A percentile compares a stretch with the other conserved stretches of the same genome.
Evolutionary conservation across 2,797 vertebrate genomes (phyloP).

Genomic region (Uromys caudimaculatus): DNA sequence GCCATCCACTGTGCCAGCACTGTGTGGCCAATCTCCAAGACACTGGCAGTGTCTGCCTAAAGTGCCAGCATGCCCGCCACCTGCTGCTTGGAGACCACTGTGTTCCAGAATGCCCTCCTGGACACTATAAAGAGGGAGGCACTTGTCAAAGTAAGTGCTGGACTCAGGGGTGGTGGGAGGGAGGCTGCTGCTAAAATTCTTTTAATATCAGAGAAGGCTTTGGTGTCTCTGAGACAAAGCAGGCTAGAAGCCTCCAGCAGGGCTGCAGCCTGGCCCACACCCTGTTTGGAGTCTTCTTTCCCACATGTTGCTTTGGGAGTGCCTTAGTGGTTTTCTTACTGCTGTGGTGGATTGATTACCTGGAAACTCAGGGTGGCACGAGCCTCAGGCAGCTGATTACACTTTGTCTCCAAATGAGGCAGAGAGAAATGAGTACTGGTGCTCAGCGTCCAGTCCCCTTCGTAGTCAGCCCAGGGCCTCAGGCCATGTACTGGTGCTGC

Average conservation of each 20-base stretch:
- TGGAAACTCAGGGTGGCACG: background rate
- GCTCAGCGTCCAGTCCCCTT: background rate
- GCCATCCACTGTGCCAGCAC: slow-evolving; percentile 91
- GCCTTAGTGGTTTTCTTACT: background rate
- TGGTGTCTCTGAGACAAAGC: accelerated
- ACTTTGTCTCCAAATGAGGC: background rate
- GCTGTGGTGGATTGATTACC: background rate
- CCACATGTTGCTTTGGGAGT: background rate
- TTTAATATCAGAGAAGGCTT: background rate
- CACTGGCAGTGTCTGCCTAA: slow-evolving; percentile 91
- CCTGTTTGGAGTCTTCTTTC: background rate
- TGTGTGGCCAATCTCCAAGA: slow-evolving; percentile 91
- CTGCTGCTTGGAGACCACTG: slow-evolving; percentile 93
- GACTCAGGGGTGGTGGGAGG: too few species aligned
- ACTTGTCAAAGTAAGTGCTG: slow-evolving; percentile 89
- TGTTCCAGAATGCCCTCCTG: slow-evolving; percentile 88
- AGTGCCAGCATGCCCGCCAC: slow-evolving; percentile 88
- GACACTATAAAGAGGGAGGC: slow-evolving; percentile 86
- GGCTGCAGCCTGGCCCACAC: background rate
- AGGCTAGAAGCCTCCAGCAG: background rate
- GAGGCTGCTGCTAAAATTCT: background rate
- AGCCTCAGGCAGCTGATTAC: too few species aligned
- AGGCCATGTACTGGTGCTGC: accelerated
- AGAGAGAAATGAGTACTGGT: too few species aligned
- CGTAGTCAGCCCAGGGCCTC: background rate